Evolutionary conservation across 1,140 invertebrate genomes (phyloP).

Genomic region (Phymorhynchus buccinoides): DNA sequence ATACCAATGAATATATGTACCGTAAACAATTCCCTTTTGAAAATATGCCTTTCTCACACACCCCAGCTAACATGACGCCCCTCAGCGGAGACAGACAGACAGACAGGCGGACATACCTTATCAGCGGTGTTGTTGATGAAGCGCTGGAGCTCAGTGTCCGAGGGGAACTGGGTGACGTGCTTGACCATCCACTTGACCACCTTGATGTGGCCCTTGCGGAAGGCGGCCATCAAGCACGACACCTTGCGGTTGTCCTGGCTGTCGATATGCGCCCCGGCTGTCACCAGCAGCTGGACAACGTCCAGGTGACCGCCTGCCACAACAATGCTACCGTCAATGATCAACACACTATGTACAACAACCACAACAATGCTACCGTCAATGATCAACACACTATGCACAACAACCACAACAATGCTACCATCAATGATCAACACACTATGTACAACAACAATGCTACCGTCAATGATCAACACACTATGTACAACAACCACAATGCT

Average conservation of each 20-base stretch:
- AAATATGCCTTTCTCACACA: no score
- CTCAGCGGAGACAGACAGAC: not conserved
- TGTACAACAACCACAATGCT: no score
- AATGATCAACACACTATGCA: no score
- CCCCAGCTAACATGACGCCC: not conserved
- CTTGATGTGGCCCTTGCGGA: slow-evolving; percentile 98
- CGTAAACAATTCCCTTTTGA: no score
- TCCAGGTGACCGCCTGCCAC: slow-evolving; percentile 90
- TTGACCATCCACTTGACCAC: slow-evolving; percentile 99
- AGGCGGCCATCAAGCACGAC: slow-evolving; percentile 98
- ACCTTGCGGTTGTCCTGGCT: slow-evolving; percentile 95
- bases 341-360: no score
- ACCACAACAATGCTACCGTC: no score
- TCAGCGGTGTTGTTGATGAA: slow-evolving; percentile 81
- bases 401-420: no score
- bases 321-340: no score
- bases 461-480: no score
- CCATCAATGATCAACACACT: no score
- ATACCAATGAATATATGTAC: no score
- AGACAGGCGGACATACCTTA: slow-evolving; percentile 72
- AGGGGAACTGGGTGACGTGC: slow-evolving; percentile 97
- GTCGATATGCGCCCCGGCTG: slow-evolving; percentile 94
- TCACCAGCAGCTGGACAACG: slow-evolving; percentile 93
- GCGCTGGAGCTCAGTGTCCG: slow-evolving; percentile 95
- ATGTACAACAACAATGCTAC: no score